A percentile compares a stretch with the other conserved stretches of the same genome.
These are phyloP conservation scores for Bombyx huttoni DNA, from an alignment of 2,888 invertebrate species.

Conservation along the genomic window DNA sequence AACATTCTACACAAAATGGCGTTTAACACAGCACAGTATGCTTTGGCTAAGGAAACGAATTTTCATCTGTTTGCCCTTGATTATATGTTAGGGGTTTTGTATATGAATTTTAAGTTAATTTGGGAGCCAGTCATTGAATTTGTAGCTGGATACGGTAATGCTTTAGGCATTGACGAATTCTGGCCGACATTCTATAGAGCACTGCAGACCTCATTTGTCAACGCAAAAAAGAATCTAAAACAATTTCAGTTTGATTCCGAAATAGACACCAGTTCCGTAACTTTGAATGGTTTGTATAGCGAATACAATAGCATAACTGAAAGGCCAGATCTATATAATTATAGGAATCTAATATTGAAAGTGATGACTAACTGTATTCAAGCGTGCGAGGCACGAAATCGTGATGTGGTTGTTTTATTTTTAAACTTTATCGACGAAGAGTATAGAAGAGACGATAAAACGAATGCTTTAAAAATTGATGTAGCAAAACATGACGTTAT, in stretches of 20 bases:
- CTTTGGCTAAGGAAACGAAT: conserved; percentile 68
- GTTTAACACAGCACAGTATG: conserved; percentile 73
- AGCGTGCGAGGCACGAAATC: conserved; percentile 84
- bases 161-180: conserved; percentile 74
- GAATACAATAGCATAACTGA: conserved; percentile 58
- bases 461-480: conserved; percentile 66
- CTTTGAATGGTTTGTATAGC: conserved; percentile 40
- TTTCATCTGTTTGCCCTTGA: conserved; percentile 78
- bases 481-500: conserved; percentile 70
- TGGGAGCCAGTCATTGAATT: conserved; percentile 89
- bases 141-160: conserved; percentile 80
- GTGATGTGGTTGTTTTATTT: conserved; percentile 85
- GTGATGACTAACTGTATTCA: conserved; percentile 81
- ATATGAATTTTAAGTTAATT: conserved; percentile 88
- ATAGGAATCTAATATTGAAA: conserved; percentile 86
- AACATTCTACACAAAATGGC: conserved; percentile 81
- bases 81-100: conserved; percentile 86
- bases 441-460: conserved; percentile 43
- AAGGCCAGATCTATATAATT: conserved; percentile 81
- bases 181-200: conserved; percentile 80
- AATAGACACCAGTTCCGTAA: conserved; percentile 32
- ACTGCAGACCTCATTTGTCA: conserved; percentile 63
- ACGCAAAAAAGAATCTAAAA: conserved; percentile 48
- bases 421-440: conserved; percentile 82
- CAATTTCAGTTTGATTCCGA: conserved; percentile 43